phyloP scores from a whole-genome alignment of 2,113 vertebrate genomes.

The Oxyura jamaicensis region DNA sequence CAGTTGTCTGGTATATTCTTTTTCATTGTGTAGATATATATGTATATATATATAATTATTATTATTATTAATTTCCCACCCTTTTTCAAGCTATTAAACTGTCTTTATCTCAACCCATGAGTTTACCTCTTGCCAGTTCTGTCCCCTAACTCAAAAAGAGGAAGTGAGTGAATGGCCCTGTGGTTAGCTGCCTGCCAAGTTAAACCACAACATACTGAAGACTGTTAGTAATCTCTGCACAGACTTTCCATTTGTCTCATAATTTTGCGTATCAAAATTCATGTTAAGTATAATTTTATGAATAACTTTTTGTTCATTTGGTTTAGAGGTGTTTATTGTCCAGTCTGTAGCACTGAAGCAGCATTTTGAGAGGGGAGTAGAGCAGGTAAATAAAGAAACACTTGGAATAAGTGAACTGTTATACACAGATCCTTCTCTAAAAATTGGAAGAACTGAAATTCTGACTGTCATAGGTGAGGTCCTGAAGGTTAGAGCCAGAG shows the following conservation, averaged over 20 bases:
- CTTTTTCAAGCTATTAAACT: too few relatives aligned
- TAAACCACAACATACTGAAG: not conserved
- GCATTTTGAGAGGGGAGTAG: not conserved
- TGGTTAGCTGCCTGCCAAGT: too few relatives aligned
- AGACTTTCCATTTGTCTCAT: not conserved
- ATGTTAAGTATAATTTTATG: not conserved
- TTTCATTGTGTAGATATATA: too few relatives aligned
- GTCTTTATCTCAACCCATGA: too few relatives aligned
- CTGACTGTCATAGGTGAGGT: not conserved
- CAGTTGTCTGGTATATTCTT: too few relatives aligned
- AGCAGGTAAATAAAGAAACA: not conserved
- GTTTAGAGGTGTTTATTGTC: not conserved
- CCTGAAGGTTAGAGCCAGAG: accelerated
- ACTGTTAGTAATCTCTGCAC: not conserved
- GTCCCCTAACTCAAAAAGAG: too few relatives aligned
- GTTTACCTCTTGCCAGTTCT: too few relatives aligned
- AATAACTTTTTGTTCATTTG: not conserved
- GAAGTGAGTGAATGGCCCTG: too few relatives aligned
- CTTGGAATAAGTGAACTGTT: not conserved
- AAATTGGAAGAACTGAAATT: not conserved
- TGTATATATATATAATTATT: too few relatives aligned
- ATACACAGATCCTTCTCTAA: not conserved
- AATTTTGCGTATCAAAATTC: not conserved
- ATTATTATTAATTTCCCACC: too few relatives aligned
- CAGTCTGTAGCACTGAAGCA: not conserved